These are phyloP conservation scores for Drosophila anomalipes DNA, from an alignment of 2,888 invertebrate species.

Conservation along the genomic window DNA sequence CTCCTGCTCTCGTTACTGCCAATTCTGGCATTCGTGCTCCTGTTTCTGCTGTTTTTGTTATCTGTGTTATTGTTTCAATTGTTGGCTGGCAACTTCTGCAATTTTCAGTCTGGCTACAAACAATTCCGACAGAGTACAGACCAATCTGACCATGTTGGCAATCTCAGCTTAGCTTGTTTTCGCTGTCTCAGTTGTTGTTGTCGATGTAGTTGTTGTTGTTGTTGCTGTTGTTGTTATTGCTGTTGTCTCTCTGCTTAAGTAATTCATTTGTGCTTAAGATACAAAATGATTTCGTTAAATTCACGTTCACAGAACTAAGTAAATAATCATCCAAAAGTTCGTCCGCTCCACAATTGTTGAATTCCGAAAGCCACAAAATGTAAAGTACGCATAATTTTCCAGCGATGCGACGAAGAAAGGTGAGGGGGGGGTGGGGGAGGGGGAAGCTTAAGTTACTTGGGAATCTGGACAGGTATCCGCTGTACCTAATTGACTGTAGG, in stretches of 20 bases:
- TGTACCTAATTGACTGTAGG: conserved; percentile 72
- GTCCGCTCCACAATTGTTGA: conserved; percentile 38
- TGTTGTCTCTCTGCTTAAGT: conserved; percentile 62
- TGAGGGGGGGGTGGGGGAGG: not conserved
- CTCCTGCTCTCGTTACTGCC: not conserved
- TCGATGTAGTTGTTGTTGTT: conserved; percentile 36
- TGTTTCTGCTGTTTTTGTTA: conserved; percentile 22
- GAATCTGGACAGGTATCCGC: conserved; percentile 53
- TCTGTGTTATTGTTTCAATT: conserved; percentile 64
- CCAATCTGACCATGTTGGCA: conserved; percentile 49
- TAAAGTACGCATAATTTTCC: conserved; percentile 76
- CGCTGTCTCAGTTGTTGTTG: conserved; percentile 25
- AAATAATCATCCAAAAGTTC: conserved; percentile 69
- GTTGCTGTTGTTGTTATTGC: conserved; percentile 18
- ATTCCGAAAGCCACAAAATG: conserved; percentile 73
- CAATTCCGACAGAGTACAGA: conserved; percentile 32
- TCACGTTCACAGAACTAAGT: conserved; percentile 74
- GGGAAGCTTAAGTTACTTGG: conserved; percentile 13
- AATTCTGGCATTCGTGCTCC: not conserved
- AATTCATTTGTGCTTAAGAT: conserved; percentile 77
- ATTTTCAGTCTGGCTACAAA: conserved; percentile 53
- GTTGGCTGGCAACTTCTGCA: conserved; percentile 55
- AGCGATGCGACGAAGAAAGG: conserved; percentile 2
- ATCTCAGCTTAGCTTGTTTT: conserved; percentile 30
- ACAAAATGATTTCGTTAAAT: conserved; percentile 71